Base-by-base conservation (phyloP, 1,140 invertebrate species). In the Phocides pigmalion region DNA sequence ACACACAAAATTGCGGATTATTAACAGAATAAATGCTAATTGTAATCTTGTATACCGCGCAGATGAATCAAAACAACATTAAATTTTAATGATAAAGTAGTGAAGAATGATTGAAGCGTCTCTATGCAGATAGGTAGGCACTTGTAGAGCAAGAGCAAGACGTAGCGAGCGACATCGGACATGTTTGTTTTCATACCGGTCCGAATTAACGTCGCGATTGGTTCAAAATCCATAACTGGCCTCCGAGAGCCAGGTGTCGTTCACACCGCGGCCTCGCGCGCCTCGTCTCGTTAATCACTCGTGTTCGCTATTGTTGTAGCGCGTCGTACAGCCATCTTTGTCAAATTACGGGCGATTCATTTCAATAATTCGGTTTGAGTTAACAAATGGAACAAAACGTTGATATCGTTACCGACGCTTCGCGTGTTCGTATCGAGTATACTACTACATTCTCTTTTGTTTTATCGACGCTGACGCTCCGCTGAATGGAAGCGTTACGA, bases 171-270 rank as follows among this genome's bases (percentile, higher is more conserved):
- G 84, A 82, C 79, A 82, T 81, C 79, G 81, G 87, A 89, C 86
- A 88, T 89, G 85, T 89, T 89, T 91, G 89, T 91, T 91, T 91
- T 91, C 87, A 91, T 91, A 91, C 87, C 89, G 85, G 89, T 91
- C 89, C 83, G 85, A 89, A 91, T 91, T 91, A 91, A 89, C 87
- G 87, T 90, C 81, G 87, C 89, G 87, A 92, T 92, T 92, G 90
- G 90, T 90, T 89, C 83, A 89, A 91, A 91, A 92, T 91, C 89
- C 89, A 90, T 89, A 89, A 91, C 87, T 90, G 90, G 87, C 90
- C 87, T 86, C 88, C 74, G 82, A 84, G 85, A 89, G 86, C 89
- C 90, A 92, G 90, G 90, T 92, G 90, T 92, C 90, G 89, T 92
- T 92, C 90, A 92, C 90, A 92, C 90, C 89, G 89, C 89, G 90